Conservation (phyloP, 2,113 vertebrate genomes). For the Butorides virescens region DNA sequence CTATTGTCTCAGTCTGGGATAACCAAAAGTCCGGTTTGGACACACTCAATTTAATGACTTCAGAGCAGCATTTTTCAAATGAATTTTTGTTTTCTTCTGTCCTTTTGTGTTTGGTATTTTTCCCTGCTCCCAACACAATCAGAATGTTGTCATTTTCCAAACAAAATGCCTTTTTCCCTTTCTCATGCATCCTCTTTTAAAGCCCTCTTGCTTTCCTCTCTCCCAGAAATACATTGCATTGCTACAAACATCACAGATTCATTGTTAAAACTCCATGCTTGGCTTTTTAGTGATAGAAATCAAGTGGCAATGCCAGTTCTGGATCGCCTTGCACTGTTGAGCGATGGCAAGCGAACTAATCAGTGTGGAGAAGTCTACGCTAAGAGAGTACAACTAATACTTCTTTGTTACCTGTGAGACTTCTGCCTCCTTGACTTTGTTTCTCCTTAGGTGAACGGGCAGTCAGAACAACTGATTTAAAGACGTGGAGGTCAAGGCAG, state of each 20-base stretch:
- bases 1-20: slow-evolving; percentile 57
- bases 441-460: background rate
- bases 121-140: background rate
- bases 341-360: background rate
- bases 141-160: background rate
- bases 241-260: background rate
- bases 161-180: background rate
- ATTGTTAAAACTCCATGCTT: background rate
- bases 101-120: background rate
- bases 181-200: background rate
- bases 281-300: background rate
- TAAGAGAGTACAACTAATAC: background rate
- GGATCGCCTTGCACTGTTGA: background rate
- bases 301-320: background rate
- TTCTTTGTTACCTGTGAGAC: background rate
- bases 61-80: slow-evolving; percentile 1
- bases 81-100: slow-evolving; percentile 1
- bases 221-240: background rate
- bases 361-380: background rate
- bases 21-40: slow-evolving; percentile 12
- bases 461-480: background rate
- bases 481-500: background rate
- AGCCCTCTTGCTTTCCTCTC: background rate
- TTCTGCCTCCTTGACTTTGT: background rate
- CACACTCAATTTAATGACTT: slow-evolving; percentile 11